phyloP scores from a whole-genome alignment of 2,113 vertebrate species.

The Tetrao urogallus region DNA sequence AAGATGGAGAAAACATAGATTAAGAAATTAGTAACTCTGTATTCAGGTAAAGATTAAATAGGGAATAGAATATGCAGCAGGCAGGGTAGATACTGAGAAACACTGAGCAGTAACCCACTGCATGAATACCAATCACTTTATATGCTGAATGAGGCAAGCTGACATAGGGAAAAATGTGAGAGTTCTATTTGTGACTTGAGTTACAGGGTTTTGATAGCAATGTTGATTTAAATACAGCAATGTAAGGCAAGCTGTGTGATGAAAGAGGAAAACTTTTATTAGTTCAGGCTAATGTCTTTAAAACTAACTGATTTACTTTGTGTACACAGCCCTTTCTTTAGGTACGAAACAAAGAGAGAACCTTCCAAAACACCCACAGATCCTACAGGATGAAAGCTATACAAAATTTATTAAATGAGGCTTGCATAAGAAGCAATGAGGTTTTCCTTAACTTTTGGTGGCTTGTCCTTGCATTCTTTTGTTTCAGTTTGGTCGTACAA shows the following conservation, averaged over 20 bases:
- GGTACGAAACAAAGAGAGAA: not conserved
- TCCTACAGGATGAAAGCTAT: not conserved
- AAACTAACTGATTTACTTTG: not conserved
- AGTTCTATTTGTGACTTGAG: not conserved
- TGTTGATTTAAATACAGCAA: not conserved
- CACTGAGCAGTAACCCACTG: not conserved
- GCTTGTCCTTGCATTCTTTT: not conserved
- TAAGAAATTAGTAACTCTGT: not conserved
- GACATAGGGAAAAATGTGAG: not conserved
- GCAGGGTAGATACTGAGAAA: not conserved
- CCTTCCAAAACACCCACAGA: not conserved
- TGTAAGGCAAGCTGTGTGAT: not conserved
- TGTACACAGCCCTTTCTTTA: not conserved
- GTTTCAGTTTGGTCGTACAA: not conserved
- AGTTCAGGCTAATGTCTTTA: not conserved
- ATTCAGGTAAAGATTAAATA: not conserved
- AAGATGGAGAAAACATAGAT: not conserved
- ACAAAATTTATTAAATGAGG: not conserved
- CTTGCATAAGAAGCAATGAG: not conserved
- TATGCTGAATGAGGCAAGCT: not conserved
- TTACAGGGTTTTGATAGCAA: not conserved
- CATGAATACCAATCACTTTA: not conserved
- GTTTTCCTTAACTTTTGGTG: not conserved
- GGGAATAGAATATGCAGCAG: not conserved
- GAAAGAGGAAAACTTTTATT: not conserved